Evolutionary conservation across 2,888 invertebrate genomes (phyloP), one percentile per base, ranked within the genome.

Genomic region (Ectobius pallidus): DNA sequence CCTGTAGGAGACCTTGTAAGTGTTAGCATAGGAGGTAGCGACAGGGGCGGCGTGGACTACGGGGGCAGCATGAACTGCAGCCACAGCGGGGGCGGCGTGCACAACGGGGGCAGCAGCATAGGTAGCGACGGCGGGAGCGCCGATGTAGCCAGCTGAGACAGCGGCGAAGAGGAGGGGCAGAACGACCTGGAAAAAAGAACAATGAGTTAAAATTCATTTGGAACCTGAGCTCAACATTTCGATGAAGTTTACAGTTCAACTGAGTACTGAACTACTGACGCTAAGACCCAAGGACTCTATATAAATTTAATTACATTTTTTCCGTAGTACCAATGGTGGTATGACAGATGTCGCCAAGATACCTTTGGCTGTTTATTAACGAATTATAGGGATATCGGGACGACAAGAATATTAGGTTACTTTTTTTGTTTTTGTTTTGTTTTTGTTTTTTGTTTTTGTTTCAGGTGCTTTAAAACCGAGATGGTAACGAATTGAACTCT

Each of bases 111-210:
- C 73, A 44, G 74, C 69, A 32, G 69, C 68, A 46, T 39, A 27
- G 25, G 72, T 73, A 32, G 83, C 81, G 0, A 82, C 81, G 3
- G 86, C 85, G 16, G 85, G 80, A 49, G 79, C 80, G 76, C 84
- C 81, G 75, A 85, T 79, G 49, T 81, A 81, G 67, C 83, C 81
- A 78, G 81, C 81, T 69, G 82, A 81, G n/a, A 83, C 84, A 69
- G 81, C 84, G 77, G 79, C 67, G 34, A 72, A 25, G 46, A 68
- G n/a, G 39, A 72, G 69, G 63, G 69, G 46, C 25, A 71, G 61
- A 52, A 72, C 58, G 20, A 74, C 69, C 74, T 74, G 72, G 1
- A 34, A 58, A 62, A 2, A 30, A 61, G 4, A 65, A 20, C n/a
- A n/a, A n/a, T n/a, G n/a, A n/a, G n/a, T n/a, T n/a, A n/a, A n/a